These are phyloP conservation scores for Acanthoscelides obtectus DNA, from an alignment of 2,888 invertebrate genomes.

Conservation along the genomic window DNA sequence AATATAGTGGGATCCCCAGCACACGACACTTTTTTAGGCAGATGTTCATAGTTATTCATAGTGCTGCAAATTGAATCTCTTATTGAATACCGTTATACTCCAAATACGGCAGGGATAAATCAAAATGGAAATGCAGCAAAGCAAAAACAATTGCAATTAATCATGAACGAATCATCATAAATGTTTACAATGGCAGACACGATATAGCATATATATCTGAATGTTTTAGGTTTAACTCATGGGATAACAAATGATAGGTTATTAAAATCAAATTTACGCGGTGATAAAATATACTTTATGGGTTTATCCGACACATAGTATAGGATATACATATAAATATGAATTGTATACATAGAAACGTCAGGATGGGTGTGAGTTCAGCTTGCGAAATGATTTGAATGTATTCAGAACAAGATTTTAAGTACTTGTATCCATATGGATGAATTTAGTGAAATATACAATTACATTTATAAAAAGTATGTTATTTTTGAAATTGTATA, in stretches of 20 bases:
- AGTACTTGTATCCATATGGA: neutral
- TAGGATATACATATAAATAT: neutral
- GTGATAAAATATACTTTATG: neutral
- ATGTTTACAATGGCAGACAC: neutral
- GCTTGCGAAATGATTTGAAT: neutral
- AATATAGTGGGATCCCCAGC: too few relatives aligned
- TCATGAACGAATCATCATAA: neutral
- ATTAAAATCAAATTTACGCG: neutral
- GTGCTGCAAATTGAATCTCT: too few relatives aligned
- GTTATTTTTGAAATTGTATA: too few relatives aligned
- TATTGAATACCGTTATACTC: neutral
- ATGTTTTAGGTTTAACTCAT: neutral
- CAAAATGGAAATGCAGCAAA: neutral
- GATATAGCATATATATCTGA: neutral
- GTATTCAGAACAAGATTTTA: neutral
- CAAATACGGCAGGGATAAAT: neutral
- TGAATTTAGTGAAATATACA: neutral
- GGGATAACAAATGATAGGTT: neutral
- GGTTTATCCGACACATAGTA: neutral
- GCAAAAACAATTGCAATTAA: neutral
- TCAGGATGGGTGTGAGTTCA: neutral
- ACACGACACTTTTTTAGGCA: too few relatives aligned
- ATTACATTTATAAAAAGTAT: too few relatives aligned
- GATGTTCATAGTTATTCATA: too few relatives aligned
- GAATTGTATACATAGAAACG: neutral